These are phyloP conservation scores for Dolichallabes microphthalmus DNA, from an alignment of 2,113 vertebrate species.

Conservation along the genomic window DNA sequence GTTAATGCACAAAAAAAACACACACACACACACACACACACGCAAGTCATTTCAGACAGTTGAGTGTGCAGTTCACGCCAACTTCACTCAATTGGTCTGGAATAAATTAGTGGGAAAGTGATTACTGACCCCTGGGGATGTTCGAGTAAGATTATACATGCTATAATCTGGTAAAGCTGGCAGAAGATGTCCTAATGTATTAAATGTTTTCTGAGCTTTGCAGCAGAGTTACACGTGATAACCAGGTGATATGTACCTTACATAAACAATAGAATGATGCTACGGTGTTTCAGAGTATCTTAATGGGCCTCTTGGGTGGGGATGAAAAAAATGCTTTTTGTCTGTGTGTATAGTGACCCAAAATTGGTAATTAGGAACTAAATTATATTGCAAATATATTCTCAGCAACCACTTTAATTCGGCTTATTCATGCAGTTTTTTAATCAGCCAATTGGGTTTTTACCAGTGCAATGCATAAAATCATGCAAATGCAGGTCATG, in stretches of 20 bases:
- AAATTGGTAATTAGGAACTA: background rate
- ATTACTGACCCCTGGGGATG: background rate
- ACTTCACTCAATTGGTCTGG: background rate
- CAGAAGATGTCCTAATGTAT: background rate
- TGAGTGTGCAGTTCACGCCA: background rate
- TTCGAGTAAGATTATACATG: background rate
- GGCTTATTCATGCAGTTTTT: background rate
- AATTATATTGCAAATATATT: background rate
- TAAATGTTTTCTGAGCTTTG: background rate
- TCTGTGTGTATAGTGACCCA: background rate
- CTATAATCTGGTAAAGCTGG: background rate
- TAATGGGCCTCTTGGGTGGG: background rate
- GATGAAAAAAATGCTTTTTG: background rate
- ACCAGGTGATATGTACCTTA: background rate
- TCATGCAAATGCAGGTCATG: background rate
- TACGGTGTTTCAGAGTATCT: background rate
- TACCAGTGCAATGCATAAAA: background rate
- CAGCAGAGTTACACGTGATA: no score
- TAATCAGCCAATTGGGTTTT: background rate
- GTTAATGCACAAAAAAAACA: background rate
- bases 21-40: no score
- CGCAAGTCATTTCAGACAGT: conserved; percentile 12
- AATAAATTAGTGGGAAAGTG: background rate
- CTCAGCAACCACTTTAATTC: background rate
- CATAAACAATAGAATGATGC: background rate